Evolutionary conservation across 1,140 invertebrate species (phyloP).

Genomic region (Pseudoatta argentina): DNA sequence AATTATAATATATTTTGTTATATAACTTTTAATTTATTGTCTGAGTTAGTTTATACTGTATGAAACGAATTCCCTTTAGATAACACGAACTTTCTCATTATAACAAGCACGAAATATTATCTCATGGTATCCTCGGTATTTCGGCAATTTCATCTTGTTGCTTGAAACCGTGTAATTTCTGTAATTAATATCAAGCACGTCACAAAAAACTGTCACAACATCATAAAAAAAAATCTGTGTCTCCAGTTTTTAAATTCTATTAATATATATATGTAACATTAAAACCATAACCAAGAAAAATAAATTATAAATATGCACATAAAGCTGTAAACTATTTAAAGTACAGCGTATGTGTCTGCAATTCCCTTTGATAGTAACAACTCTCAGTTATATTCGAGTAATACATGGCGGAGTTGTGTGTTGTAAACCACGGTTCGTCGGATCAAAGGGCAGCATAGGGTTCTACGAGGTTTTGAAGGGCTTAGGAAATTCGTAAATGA

Average conservation of each 20-base stretch:
- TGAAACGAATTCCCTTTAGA: constrained; percentile 46
- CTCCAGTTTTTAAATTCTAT: background rate
- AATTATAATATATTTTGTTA: constrained; percentile 40
- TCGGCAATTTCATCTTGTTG: constrained; percentile 33
- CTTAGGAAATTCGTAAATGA: constrained; percentile 53
- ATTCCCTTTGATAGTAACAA: constrained; percentile 65
- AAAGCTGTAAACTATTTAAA: constrained; percentile 54
- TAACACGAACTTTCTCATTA: constrained; percentile 55
- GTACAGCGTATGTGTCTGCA: constrained; percentile 1
- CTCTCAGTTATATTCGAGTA: constrained; percentile 51
- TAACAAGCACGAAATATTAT: constrained; percentile 51
- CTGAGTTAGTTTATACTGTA: constrained; percentile 26
- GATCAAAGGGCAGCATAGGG: constrained; percentile 46
- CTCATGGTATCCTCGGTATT: constrained; percentile 37
- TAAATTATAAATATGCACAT: background rate
- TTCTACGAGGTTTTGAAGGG: constrained; percentile 24
- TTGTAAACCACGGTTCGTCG: constrained; percentile 52
- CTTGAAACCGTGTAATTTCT: constrained; percentile 27
- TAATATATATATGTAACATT: background rate
- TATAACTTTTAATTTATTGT: constrained; percentile 50
- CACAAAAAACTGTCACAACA: background rate
- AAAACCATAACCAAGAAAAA: background rate
- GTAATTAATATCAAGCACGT: constrained; percentile 30
- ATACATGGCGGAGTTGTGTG: constrained; percentile 60
- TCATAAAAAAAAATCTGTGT: background rate